Percentiles rank a stretch among this genome's conserved stretches.
Conservation (phyloP, 2,888 invertebrate genomes). For the Poecilus cupreus region DNA sequence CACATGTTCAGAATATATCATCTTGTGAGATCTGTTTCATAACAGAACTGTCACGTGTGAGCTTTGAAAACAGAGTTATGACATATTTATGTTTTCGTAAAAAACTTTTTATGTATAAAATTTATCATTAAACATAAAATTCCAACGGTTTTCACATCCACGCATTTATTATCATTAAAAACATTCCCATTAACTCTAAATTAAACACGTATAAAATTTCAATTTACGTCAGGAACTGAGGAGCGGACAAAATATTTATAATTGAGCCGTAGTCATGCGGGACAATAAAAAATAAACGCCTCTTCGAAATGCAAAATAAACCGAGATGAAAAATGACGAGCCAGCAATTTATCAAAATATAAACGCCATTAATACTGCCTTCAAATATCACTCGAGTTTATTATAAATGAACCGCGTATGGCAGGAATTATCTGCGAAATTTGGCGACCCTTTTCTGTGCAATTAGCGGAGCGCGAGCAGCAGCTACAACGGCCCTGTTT, state of each 20-base stretch:
- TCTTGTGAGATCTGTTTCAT: neutral
- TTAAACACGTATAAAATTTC: constrained; percentile 13
- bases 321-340: constrained; percentile 1
- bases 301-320: neutral
- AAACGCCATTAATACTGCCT: constrained; percentile 24
- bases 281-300: constrained; percentile 5
- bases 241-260: constrained; percentile 23
- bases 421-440: neutral
- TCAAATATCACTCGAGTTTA: constrained; percentile 29
- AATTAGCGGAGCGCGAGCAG: neutral
- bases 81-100: neutral
- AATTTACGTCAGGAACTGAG: neutral
- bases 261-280: neutral
- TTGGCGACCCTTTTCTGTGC: neutral
- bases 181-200: neutral
- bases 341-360: constrained; percentile 33
- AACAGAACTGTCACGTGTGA: neutral
- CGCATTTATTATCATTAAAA: neutral
- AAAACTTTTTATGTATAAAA: neutral
- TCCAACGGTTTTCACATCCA: neutral
- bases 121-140: too few species aligned
- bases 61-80: neutral
- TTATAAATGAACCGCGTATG: neutral
- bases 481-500: neutral
- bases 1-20: constrained; percentile 8